phyloP scores from a whole-genome alignment of 2,888 invertebrate species.

The Stratiomys singularior region DNA sequence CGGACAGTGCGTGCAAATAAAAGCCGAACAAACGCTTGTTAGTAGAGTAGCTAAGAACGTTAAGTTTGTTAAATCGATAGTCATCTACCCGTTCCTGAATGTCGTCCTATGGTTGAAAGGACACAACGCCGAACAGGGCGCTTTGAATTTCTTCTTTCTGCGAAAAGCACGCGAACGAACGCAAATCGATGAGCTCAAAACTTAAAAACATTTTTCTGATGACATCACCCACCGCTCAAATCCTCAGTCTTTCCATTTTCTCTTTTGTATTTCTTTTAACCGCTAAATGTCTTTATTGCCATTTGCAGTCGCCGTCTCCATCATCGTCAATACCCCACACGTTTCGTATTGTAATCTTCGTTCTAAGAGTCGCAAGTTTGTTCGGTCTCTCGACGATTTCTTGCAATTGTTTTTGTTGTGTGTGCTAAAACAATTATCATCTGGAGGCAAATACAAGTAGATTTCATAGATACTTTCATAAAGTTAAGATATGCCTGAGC shows the following conservation, averaged over 20 bases:
- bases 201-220: constrained; percentile 14
- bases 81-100: neutral
- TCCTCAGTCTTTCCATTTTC: neutral
- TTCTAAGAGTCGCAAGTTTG: neutral
- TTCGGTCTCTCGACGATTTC: constrained; percentile 2
- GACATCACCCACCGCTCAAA: constrained; percentile 29
- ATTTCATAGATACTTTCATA: no score
- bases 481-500: no score
- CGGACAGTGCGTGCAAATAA: constrained; percentile 29
- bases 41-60: no score
- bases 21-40: neutral
- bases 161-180: neutral
- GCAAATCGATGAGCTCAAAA: neutral
- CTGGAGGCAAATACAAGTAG: neutral
- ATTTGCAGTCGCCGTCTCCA: constrained; percentile 1
- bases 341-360: neutral
- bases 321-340: neutral
- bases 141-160: neutral
- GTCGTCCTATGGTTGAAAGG: neutral
- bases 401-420: constrained; percentile 7
- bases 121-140: neutral
- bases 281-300: constrained; percentile 20
- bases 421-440: constrained; percentile 24
- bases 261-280: neutral
- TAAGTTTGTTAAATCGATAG: constrained; percentile 37